phyloP scores from a whole-genome alignment of 2,113 vertebrate genomes.

The Heloderma charlesbogerti region DNA sequence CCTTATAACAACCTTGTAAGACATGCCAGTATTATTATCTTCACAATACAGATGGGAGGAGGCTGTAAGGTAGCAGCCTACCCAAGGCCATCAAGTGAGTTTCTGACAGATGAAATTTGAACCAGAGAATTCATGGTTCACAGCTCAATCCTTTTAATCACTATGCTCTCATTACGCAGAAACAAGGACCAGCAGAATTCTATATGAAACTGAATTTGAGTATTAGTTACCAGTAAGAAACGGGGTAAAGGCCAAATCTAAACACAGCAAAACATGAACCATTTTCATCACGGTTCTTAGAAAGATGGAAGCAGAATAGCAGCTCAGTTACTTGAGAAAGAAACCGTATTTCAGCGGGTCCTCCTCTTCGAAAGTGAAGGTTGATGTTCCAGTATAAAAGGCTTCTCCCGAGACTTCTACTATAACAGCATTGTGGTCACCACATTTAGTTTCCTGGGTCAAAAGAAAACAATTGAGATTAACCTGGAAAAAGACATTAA shows the following conservation, averaged over 20 bases:
- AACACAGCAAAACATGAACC: background rate
- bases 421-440: slow-evolving; percentile 86
- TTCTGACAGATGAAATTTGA: background rate
- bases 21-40: too few relatives aligned
- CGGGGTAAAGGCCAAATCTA: background rate
- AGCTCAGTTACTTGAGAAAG: slow-evolving; percentile 81
- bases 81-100: background rate
- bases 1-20: background rate
- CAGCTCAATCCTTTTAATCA: background rate
- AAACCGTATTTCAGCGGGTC: slow-evolving; percentile 88
- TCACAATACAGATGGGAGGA: too few relatives aligned
- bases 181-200: background rate
- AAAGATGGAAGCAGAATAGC: background rate
- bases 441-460: slow-evolving; percentile 85
- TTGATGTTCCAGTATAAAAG: slow-evolving; percentile 88
- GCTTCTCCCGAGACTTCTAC: slow-evolving; percentile 93
- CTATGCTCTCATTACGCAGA: too few relatives aligned
- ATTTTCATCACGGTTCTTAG: background rate
- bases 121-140: background rate
- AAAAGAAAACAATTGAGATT: slow-evolving; percentile 19
- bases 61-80: background rate
- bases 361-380: slow-evolving; percentile 84
- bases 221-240: background rate
- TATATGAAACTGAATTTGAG: background rate
- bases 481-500: background rate